Evolutionary conservation across 2,797 vertebrate species (phyloP).

Genomic region (Dendrocincla fuliginosa): DNA sequence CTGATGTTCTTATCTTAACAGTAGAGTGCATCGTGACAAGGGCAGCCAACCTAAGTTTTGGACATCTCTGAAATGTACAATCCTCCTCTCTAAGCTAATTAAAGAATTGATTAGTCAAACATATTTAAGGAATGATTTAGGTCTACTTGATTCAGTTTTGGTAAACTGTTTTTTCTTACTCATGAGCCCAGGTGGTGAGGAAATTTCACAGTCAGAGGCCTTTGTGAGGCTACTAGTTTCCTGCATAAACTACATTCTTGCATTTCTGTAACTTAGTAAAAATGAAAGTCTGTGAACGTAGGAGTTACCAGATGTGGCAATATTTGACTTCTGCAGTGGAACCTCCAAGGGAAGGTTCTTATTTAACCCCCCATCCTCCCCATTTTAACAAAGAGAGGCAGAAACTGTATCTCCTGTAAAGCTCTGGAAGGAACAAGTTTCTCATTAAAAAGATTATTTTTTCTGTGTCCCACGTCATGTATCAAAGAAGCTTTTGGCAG

Average conservation of each 20-base stretch:
- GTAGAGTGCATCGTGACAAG: accelerated
- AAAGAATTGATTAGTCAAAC: neutral
- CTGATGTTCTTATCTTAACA: neutral
- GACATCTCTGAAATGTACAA: neutral
- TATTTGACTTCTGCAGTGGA: neutral
- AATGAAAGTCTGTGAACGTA: accelerated
- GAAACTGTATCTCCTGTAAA: neutral
- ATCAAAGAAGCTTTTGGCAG: slow-evolving; percentile 19
- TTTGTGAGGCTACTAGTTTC: neutral
- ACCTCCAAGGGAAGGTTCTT: neutral
- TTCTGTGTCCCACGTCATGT: neutral
- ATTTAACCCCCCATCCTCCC: neutral
- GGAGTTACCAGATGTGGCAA: neutral
- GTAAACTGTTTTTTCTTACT: neutral
- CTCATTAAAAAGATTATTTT: neutral
- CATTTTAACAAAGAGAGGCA: neutral
- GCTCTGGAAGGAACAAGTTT: neutral
- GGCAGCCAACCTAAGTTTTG: neutral
- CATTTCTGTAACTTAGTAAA: neutral
- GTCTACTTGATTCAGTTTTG: neutral
- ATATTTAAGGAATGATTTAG: neutral
- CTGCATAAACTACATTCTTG: neutral
- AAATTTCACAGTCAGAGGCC: neutral
- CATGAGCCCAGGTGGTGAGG: neutral
- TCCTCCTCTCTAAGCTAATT: neutral